phyloP scores from a whole-genome alignment of 1,140 invertebrate genomes.

The Diorhabda elongata region DNA sequence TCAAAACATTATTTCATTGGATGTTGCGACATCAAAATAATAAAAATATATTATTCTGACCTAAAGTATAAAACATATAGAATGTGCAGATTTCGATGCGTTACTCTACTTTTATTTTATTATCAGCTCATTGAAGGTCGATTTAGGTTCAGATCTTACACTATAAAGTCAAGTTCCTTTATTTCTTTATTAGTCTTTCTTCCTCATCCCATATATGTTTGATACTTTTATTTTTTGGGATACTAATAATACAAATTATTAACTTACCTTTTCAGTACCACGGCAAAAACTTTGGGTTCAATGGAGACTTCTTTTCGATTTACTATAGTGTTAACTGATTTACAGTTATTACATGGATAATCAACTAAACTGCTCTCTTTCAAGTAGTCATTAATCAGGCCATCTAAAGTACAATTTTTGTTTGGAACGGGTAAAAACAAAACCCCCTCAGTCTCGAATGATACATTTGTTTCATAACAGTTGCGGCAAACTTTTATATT shows the following conservation, averaged over 20 bases:
- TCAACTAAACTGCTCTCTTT: slow-evolving; percentile 34
- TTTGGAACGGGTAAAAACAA: slow-evolving; percentile 37
- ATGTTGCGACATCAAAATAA: too few species aligned
- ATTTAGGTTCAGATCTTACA: too few species aligned
- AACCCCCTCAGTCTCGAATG: slow-evolving; percentile 38
- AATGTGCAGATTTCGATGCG: background rate
- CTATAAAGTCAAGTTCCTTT: too few species aligned
- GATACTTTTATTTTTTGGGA: too few species aligned
- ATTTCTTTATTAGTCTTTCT: too few species aligned
- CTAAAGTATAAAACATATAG: background rate
- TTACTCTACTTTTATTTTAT: background rate
- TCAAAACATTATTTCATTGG: background rate
- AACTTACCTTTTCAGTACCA: slow-evolving; percentile 37
- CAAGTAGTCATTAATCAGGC: slow-evolving; percentile 33
- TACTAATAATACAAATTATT: too few species aligned
- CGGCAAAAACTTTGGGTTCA: slow-evolving; percentile 34
- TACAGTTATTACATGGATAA: slow-evolving; percentile 36
- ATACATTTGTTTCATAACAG: slow-evolving; percentile 29
- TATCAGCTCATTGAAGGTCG: too few species aligned
- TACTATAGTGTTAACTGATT: slow-evolving; percentile 27
- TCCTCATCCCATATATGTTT: too few species aligned
- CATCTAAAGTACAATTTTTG: slow-evolving; percentile 26
- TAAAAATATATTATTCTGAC: too few species aligned
- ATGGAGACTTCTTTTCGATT: slow-evolving; percentile 30
- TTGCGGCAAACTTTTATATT: slow-evolving; percentile 29